Evolutionary conservation across 1,140 invertebrate genomes (phyloP), one percentile per base, ranked within the genome.

Genomic region (Drosophila pectinifera): DNA sequence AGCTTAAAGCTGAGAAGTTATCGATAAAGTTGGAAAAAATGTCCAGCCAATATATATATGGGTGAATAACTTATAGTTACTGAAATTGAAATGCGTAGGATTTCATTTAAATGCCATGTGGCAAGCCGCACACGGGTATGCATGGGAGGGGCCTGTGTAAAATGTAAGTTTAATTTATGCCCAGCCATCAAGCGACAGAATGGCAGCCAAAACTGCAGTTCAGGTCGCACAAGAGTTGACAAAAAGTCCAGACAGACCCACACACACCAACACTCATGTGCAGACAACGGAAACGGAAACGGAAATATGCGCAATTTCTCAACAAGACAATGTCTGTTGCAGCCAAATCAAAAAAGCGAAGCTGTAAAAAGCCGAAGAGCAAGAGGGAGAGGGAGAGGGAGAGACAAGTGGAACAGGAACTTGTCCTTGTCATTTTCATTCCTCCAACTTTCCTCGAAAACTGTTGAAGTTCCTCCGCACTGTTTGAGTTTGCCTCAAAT

Each of bases 101-200:
- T 69, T 77, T 56, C 55, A 77, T 77, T 76, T 74, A 56, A 54
- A 64, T 73, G 69, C 69, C 57, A 64, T 56, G 72, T 63, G 73
- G 70, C 34, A 78, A 73, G 77, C 58, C 53, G 16, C 54, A 48
- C n/a, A 31, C 54, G 36, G 36, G 16, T 18, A 22, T 38, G 28
- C 26, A 43, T 26, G 34, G 4, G 13, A 2, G 16, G 42, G 36
- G 43, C 14, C 18, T 39, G 49, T 34, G 63, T 57, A 64, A 76
- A 79, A 70, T 78, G 62, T 75, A 64, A 78, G 69, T 75, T 86
- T 88, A 86, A 86, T 83, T 86, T 86, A 86, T 86, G 83, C 83
- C 24, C 78, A 70, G 64, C 78, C 72, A 69, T 69, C 54, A 56
- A 41, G 63, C 58, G 39, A 54, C 73, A 45, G 55, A 43, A 36